These are phyloP conservation scores for Lepus timidus DNA, from an alignment of 2,113 vertebrate species.

Conservation along the genomic window DNA sequence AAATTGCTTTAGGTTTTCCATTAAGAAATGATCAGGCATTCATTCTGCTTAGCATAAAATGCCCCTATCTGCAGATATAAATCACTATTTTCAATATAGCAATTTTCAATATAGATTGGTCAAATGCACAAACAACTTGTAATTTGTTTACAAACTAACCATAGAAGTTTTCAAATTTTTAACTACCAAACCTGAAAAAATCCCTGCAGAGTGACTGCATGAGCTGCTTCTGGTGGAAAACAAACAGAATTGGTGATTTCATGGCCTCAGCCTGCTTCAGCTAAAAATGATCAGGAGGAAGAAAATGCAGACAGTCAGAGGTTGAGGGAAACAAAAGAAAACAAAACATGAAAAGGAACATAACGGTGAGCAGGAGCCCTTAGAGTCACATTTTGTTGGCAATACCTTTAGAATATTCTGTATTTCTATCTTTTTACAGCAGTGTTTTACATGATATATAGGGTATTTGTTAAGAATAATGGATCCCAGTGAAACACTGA, in stretches of 20 bases:
- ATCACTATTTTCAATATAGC: slow-evolving; percentile 45
- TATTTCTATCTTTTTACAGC: slow-evolving; percentile 12
- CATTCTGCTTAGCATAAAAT: slow-evolving; percentile 45
- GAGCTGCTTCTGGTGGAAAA: background rate
- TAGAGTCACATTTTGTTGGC: background rate
- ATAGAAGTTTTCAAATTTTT: slow-evolving; percentile 34
- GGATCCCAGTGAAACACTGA: slow-evolving; percentile 18
- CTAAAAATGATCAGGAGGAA: background rate
- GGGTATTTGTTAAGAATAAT: slow-evolving; percentile 7
- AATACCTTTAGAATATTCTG: slow-evolving; percentile 28
- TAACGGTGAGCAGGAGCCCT: background rate
- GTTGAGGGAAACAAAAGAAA: background rate
- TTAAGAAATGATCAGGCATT: slow-evolving; percentile 48
- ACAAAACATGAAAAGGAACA: background rate
- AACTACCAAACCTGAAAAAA: background rate
- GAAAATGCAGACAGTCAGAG: background rate
- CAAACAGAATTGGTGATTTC: slow-evolving; percentile 49
- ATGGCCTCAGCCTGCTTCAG: background rate
- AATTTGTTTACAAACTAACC: slow-evolving; percentile 67
- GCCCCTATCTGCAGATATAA: slow-evolving; percentile 51
- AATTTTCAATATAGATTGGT: slow-evolving; percentile 43
- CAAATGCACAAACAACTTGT: slow-evolving; percentile 48
- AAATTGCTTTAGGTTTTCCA: slow-evolving; percentile 62
- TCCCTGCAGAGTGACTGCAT: background rate
- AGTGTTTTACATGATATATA: background rate